Base-by-base conservation (phyloP, 2,888 invertebrate genomes). In the Synergus laeviventris region DNA sequence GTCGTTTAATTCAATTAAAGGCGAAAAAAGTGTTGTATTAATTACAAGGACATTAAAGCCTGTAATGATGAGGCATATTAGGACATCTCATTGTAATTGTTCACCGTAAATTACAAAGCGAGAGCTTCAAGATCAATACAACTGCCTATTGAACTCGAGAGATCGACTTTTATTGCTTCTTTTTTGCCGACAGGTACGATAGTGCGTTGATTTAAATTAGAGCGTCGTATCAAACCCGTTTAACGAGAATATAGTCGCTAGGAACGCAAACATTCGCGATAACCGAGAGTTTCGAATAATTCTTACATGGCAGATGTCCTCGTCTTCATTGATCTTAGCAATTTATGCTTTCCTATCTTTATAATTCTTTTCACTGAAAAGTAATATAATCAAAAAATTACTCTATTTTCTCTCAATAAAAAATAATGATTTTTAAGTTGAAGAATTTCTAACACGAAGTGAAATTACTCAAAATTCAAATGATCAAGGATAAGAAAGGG, bases 111-210 rank as follows among this genome's bases (percentile, higher is more conserved):
- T 54, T 49, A 70, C 70, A 54, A 18, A 70, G 49, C 70, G 49
- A 70, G 49, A 70, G 70, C 36, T 70, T 70, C 45, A 24, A 36
- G 70, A 70, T 70, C 12, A 45, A 70, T 49, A 31, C 70, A 54
- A 70, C 49, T 70, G 70, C 70, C 49, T 49, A 70, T 70, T 70
- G 70, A 70, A 70, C 70, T 70, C 49, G 70, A 70, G 49, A 70
- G 36, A 70, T 54, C 49, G 70, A 70, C 70, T 49, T 70, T 36
- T 70, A 70, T 70, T 54, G 70, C 49, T 70, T 54, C n/a, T 24
- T 70, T 70, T 70, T 70, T 49, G 49, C 49, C 49, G 21, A n/a
- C 70, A 66, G 42, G 24, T n/a, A 70, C 49, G 49, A 70, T 36
- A 70, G 49, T 49, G 49, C 49, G 70, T 70, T 70, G 70, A 70